A percentile compares a stretch with the other conserved stretches of the same genome.
Conservation (phyloP, 2,113 vertebrate genomes). For the Lepisosteus oculatus region DNA sequence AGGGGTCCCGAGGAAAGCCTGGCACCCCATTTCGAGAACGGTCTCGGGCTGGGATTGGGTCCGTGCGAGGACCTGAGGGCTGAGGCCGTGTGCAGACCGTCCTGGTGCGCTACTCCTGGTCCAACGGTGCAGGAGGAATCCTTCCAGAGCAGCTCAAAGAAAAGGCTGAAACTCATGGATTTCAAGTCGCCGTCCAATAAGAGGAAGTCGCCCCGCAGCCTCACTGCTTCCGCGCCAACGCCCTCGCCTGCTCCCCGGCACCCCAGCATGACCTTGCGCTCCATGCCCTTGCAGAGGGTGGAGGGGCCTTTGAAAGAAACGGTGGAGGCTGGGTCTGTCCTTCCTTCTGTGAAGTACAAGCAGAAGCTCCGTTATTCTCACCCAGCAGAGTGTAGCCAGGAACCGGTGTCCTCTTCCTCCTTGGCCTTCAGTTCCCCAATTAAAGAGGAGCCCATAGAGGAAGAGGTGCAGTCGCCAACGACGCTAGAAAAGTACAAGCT, state of each 20-base stretch:
- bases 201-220: slow-evolving; percentile 38
- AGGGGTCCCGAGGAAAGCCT: slow-evolving; percentile 17
- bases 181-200: slow-evolving; percentile 72
- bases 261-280: slow-evolving; percentile 58
- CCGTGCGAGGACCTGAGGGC: slow-evolving; percentile 18
- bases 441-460: slow-evolving; percentile 36
- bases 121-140: slow-evolving; percentile 5
- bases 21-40: slow-evolving; percentile 13
- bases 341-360: not conserved
- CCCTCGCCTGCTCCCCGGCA: slow-evolving; percentile 42
- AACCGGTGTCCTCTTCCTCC: not conserved
- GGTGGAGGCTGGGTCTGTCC: slow-evolving; percentile 10
- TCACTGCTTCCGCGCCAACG: slow-evolving; percentile 35
- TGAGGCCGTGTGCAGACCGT: not conserved
- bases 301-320: slow-evolving; percentile 52
- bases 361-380: slow-evolving; percentile 1
- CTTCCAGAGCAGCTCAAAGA: slow-evolving; percentile 59
- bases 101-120: not conserved
- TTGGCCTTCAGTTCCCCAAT: slow-evolving; percentile 6
- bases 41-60: not conserved
- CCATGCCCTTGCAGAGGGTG: slow-evolving; percentile 56
- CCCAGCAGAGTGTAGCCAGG: not conserved
- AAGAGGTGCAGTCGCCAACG: slow-evolving; percentile 63
- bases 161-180: slow-evolving; percentile 74
- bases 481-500: slow-evolving; percentile 72